Base-by-base conservation (phyloP, 2,888 invertebrate genomes). In the Sarcophaga rosellei region DNA sequence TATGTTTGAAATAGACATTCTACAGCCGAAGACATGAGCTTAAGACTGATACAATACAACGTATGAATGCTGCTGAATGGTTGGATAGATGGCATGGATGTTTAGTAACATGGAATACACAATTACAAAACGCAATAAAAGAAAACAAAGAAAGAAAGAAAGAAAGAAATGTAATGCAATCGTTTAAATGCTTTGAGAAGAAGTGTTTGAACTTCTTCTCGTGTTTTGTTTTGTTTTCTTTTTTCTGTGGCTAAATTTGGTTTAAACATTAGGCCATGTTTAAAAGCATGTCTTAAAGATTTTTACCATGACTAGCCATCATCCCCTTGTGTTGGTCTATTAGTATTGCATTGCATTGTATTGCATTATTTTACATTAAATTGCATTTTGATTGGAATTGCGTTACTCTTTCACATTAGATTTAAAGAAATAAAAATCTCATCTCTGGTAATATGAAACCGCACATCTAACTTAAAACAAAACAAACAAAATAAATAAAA, bases 341-440 rank as follows among this genome's bases (percentile, higher is more conserved):
- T 35, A 35, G 68, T 47, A 17, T 57, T 68, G 47, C 68, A 21
- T 66, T 81, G 81, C 45, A 72, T 44, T 44, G 66, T 20, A 66
- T 83, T 79, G 66, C 73, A 68, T 85, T 83, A 83, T 77, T 77
- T 86, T 74, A 83, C 73, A 86, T 86, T 81, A 80, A 81, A 86
- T 83, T 77, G 73, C 76, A 83, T 68, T 86, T 86, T 80, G 80
- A 83, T 77, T 80, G 83, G 74, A 83, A 83, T 83, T 83, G 86
- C 83, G 86, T 86, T 86, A 86, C 68, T 80, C 77, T 82, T 75
- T 12, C 21, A 62, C 74, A 85, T 82, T 79, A 77, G 66, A 69
- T 68, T 72, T 73, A 72, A 61, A 59, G 35, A 21, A 65, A 65
- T 25, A 53, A 68, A 75, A 69, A 35, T 73, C 17, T 1, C 44